Evolutionary conservation across 2,113 vertebrate species (phyloP).

Genomic region (Melanerpes formicivorus): DNA sequence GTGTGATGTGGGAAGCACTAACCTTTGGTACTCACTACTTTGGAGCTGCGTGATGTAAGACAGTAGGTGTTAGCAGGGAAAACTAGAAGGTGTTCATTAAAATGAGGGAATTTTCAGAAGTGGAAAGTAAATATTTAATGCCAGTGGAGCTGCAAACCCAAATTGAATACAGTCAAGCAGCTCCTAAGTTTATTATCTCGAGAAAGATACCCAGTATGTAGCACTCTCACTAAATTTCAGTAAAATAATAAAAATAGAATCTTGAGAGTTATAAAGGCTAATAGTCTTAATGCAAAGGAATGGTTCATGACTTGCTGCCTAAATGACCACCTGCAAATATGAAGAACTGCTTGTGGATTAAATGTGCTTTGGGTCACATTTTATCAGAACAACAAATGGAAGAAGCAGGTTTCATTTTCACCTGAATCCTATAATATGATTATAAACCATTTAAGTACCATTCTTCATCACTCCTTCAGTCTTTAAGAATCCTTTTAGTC

Average conservation of each 20-base stretch:
- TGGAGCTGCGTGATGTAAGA: not conserved
- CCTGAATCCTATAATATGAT: constrained; percentile 47
- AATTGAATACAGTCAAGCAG: not conserved
- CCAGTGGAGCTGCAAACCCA: not conserved
- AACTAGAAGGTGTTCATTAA: constrained; percentile 38
- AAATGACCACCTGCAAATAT: not conserved
- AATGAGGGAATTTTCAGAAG: constrained; percentile 3
- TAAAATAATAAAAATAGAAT: not conserved
- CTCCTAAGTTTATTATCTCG: not conserved
- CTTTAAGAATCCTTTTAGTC: no score
- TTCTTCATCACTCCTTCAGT: not conserved
- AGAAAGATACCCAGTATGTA: not conserved
- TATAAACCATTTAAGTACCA: constrained; percentile 48
- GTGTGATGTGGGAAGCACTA: not conserved
- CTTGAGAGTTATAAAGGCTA: not conserved
- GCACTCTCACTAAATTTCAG: not conserved
- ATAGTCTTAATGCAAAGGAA: not conserved
- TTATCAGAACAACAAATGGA: constrained; percentile 23
- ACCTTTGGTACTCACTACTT: not conserved
- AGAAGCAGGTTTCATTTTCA: constrained; percentile 59
- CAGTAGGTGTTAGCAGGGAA: not conserved
- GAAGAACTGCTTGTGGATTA: constrained; percentile 21
- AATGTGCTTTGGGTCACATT: constrained; percentile 44
- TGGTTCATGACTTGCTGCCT: not conserved
- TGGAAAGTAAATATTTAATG: constrained; percentile 44